These are phyloP conservation scores for Dendropsophus ebraccatus DNA, from an alignment of 2,113 vertebrate genomes.

Conservation along the genomic window DNA sequence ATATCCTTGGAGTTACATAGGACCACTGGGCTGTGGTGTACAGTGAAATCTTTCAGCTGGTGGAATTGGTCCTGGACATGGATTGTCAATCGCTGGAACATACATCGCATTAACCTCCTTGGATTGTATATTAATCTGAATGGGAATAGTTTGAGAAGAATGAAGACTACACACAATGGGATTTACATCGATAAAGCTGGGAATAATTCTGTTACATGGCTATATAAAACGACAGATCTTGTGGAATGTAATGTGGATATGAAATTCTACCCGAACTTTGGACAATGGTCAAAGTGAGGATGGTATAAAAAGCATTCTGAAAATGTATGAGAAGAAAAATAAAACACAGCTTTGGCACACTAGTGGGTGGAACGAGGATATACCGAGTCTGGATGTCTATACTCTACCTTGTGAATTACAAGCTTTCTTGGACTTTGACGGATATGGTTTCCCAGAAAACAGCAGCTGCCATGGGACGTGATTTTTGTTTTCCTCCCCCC, in stretches of 20 bases:
- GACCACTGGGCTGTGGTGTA: conserved; percentile 76
- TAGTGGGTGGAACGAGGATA: conserved; percentile 74
- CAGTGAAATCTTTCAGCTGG: conserved; percentile 71
- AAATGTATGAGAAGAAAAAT: background rate
- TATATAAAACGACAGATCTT: background rate
- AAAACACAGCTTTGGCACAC: background rate
- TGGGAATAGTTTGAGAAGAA: conserved; percentile 77
- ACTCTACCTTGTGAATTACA: conserved; percentile 63
- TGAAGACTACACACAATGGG: conserved; percentile 71
- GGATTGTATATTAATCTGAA: conserved; percentile 76
- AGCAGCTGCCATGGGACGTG: conserved; percentile 67
- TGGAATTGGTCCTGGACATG: conserved; percentile 71
- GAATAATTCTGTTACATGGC: conserved; percentile 75
- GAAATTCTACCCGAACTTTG: background rate
- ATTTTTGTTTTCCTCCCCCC: conserved; percentile 49
- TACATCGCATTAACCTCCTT: conserved; percentile 63
- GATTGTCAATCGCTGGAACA: conserved; percentile 67
- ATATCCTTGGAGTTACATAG: conserved; percentile 81
- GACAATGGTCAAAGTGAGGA: background rate
- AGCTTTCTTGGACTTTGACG: conserved; percentile 61
- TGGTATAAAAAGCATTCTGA: conserved; percentile 33
- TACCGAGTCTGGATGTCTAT: conserved; percentile 76
- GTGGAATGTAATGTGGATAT: conserved; percentile 34
- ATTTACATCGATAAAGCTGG: conserved; percentile 75
- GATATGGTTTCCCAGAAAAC: conserved; percentile 62